Evolutionary conservation across 1,140 invertebrate genomes (phyloP).

Genomic region (Tenebrio molitor): DNA sequence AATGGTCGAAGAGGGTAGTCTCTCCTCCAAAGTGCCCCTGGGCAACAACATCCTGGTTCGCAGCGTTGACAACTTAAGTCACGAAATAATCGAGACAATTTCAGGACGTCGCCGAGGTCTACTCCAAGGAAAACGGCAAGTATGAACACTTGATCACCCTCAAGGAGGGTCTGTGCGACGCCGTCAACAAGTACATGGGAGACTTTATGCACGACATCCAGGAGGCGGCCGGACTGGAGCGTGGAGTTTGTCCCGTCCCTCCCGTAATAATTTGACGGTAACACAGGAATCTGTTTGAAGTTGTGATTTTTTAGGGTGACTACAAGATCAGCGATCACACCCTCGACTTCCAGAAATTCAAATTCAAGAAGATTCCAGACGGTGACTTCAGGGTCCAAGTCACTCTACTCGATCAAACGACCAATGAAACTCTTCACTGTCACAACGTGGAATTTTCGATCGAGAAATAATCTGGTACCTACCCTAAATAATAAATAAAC

Average conservation of each 20-base stretch:
- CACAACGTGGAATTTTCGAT: constrained; percentile 18
- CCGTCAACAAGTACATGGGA: constrained; percentile 18
- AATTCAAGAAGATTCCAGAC: constrained; percentile 43
- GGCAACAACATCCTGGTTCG: constrained; percentile 34
- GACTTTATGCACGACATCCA: constrained; percentile 43
- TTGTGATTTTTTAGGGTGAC: constrained; percentile 32
- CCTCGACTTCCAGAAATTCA: constrained; percentile 42
- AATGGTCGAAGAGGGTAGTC: constrained; percentile 40
- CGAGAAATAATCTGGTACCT: background rate
- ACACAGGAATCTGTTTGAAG: too few species aligned
- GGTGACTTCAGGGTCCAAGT: constrained; percentile 26
- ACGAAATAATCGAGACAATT: background rate
- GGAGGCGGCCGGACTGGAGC: constrained; percentile 30
- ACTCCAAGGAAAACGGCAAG: constrained; percentile 11
- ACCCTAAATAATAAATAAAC: background rate
- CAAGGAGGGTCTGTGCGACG: constrained; percentile 19
- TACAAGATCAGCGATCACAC: constrained; percentile 35
- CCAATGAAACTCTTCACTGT: constrained; percentile 40
- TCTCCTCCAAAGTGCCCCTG: constrained; percentile 26
- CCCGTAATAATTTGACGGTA: constrained; percentile 37
- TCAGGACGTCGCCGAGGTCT: constrained; percentile 41
- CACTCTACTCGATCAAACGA: constrained; percentile 18
- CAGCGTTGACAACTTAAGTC: background rate
- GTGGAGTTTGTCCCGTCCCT: constrained; percentile 33
- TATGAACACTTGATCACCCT: constrained; percentile 19